These are phyloP conservation scores for Caenorhabditis brenneri DNA, from an alignment of 1,140 invertebrate genomes.

Conservation along the genomic window DNA sequence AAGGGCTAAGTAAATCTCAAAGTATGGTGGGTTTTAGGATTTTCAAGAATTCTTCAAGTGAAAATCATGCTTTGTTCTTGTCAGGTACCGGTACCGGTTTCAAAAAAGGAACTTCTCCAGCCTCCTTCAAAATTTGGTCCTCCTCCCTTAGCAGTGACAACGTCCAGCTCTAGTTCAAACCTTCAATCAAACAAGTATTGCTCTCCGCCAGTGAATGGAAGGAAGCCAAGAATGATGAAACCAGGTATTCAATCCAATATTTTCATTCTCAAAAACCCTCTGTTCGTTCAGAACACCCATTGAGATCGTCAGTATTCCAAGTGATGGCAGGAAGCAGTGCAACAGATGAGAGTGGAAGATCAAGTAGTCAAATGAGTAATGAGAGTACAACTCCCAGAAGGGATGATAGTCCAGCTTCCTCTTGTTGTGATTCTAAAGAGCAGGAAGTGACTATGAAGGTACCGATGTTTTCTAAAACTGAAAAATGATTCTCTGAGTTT, in stretches of 20 bases:
- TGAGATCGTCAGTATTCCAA: neutral
- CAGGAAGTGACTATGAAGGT: neutral
- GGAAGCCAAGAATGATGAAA: too few relatives aligned
- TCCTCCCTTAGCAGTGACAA: neutral
- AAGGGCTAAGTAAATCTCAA: neutral
- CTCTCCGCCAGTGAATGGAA: neutral
- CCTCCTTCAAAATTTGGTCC: neutral
- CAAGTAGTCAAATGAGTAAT: conserved; percentile 29
- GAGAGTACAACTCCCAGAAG: conserved; percentile 8
- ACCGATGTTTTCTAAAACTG: neutral
- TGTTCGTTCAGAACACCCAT: neutral
- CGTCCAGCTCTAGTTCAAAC: neutral
- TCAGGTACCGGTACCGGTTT: neutral
- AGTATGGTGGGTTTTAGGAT: neutral
- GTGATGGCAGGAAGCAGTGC: neutral
- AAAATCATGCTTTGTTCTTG: neutral
- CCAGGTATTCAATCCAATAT: too few relatives aligned
- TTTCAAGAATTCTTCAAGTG: neutral
- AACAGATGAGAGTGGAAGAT: conserved; percentile 1
- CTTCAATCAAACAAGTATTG: neutral
- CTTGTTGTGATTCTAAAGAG: neutral
- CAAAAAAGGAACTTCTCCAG: neutral
- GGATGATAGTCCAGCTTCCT: neutral
- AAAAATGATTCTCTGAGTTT: neutral
- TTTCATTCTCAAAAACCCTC: too few relatives aligned